A percentile compares a stretch with the other conserved stretches of the same genome.
Conservation (phyloP, 2,113 vertebrate genomes). For the Gasterosteus nipponicus region DNA sequence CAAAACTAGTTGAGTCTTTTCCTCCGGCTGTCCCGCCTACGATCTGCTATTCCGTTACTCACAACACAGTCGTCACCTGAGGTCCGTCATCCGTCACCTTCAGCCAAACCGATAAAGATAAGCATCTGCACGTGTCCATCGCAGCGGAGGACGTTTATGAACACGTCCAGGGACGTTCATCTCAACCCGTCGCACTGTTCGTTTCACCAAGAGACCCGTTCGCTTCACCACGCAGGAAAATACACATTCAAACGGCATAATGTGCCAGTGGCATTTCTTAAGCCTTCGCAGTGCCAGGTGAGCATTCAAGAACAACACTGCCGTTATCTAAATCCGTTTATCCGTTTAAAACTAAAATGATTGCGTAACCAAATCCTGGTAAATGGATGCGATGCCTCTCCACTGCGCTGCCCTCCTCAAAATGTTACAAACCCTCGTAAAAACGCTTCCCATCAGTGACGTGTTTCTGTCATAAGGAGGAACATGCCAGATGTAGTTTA, state of each 20-base stretch:
- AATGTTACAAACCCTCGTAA: not conserved
- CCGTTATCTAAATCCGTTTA: not conserved
- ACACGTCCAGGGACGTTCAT: constrained; percentile 20
- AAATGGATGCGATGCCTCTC: not conserved
- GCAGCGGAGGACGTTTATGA: constrained; percentile 25
- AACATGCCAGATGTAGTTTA: not conserved
- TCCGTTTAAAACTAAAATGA: not conserved
- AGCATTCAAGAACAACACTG: not conserved
- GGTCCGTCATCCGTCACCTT: constrained; percentile 51
- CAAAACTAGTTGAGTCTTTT: constrained; percentile 13
- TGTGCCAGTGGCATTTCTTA: not conserved
- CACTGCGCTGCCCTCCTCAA: not conserved
- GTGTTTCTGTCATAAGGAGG: not conserved
- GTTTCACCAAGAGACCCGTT: not conserved
- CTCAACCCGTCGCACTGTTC: not conserved
- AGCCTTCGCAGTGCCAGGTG: not conserved
- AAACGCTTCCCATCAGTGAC: not conserved
- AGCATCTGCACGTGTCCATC: constrained; percentile 50
- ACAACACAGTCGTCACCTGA: constrained; percentile 45
- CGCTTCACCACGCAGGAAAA: constrained; percentile 4
- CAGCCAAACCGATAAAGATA: constrained; percentile 51
- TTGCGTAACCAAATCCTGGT: not conserved
- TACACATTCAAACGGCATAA: not conserved
- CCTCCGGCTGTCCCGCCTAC: constrained; percentile 29
- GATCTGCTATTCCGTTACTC: constrained; percentile 42